Base-by-base conservation (phyloP, 2,113 vertebrate genomes). In the Ptilonorhynchus violaceus region DNA sequence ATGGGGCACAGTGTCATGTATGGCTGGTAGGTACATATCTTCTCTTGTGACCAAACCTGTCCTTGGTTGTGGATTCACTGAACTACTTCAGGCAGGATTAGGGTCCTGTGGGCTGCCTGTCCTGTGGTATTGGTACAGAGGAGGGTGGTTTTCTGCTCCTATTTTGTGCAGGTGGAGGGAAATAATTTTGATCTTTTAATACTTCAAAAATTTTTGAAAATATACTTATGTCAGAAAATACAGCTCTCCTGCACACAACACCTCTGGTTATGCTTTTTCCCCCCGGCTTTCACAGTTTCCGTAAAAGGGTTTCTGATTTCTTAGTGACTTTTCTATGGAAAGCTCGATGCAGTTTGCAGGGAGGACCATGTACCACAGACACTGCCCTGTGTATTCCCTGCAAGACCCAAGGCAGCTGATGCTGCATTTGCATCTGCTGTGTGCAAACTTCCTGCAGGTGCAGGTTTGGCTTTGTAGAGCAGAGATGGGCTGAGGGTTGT, bases 401-500 rank as follows among this genome's bases (percentile, higher is more conserved):
- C 13, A 25, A 31, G 21, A 52, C 47, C 25, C 3, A 1, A 27
- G 53, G 47, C 22, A 44, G 33, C 37, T 60, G 13, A 3, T 18
- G 3, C 56, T 74, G 52, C 41, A 44, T 68, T 56, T 56, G 24
- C 50, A 8, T 66, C 33, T 75, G 46, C 66, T 4, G 3, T 23
- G 1, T 2, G 5, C 25, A 42, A 74, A 11, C 50, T 18, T 75
- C 21, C 75, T 67, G 70, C 1, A 41, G 39, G 64, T 30, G 9
- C 21, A 4, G 30, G 33, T 47, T 50, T 86, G 52, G n/a, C 22
- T 81, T 85, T 70, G 66, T 49, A 17, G 27, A 28, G 52, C 24
- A 41, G 23, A 50, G 77, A 22, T 80, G 5, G 64, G 55, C 37
- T 19, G 58, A 76, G 73, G 22, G 27, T 46, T 0, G 0, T 24